Conservation (phyloP, 2,113 vertebrate genomes). For the Emydura subglobosa region DNA sequence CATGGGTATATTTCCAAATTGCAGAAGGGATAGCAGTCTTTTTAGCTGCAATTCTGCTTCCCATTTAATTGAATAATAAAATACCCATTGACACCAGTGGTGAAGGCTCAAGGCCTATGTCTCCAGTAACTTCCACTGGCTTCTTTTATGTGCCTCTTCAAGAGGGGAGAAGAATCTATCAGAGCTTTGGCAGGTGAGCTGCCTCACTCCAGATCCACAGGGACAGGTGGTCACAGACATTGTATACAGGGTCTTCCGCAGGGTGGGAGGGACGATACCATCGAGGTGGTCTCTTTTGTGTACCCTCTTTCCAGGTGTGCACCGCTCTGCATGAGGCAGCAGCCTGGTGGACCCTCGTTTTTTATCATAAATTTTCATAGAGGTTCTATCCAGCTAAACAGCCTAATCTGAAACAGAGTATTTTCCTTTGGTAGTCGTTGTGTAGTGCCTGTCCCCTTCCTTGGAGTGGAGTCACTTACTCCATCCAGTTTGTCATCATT, state of each 20-base stretch:
- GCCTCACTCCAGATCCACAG: not conserved
- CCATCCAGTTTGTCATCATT: not conserved
- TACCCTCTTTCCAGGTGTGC: not conserved
- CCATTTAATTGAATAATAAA: not conserved
- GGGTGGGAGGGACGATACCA: not conserved
- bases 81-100: not conserved
- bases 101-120: not conserved
- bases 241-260: not conserved
- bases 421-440: not conserved
- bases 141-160: not conserved
- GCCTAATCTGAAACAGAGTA: not conserved
- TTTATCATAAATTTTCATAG: not conserved
- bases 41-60: not conserved
- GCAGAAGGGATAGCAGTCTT: not conserved
- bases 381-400: not conserved
- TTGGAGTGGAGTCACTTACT: accelerated
- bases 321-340: not conserved
- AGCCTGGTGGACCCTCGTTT: not conserved
- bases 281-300: not conserved
- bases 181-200: not conserved
- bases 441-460: not conserved
- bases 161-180: not conserved
- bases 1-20: not conserved
- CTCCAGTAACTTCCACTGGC: not conserved
- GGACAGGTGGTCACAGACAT: not conserved